Conservation (phyloP, 2,113 vertebrate genomes). For the Antechinus stuartii region DNA sequence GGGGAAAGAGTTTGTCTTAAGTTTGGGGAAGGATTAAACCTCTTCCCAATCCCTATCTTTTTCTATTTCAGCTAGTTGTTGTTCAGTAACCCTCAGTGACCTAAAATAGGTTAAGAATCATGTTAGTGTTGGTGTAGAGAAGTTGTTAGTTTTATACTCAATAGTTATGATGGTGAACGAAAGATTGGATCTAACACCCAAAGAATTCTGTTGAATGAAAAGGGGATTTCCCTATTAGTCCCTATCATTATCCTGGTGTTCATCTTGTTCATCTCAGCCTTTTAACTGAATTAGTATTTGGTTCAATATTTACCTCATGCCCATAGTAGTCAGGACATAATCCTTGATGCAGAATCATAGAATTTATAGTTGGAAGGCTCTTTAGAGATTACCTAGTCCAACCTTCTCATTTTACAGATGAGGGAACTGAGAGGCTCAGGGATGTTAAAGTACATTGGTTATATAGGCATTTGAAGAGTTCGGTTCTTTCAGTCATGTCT, state of each 20-base stretch:
- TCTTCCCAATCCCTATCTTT: slow-evolving; percentile 82
- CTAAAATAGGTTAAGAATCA: not conserved
- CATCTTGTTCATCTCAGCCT: not conserved
- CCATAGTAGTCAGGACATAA: not conserved
- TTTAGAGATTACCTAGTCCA: slow-evolving; percentile 35
- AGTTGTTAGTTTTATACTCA: slow-evolving; percentile 89
- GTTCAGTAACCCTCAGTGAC: not conserved
- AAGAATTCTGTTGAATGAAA: slow-evolving; percentile 72
- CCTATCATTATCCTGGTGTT: not conserved
- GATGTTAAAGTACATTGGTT: too few relatives aligned
- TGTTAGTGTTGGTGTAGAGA: not conserved
- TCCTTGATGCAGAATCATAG: not conserved
- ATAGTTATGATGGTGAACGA: slow-evolving; percentile 86
- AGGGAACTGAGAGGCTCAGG: slow-evolving; percentile 7
- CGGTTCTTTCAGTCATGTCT: too few relatives aligned
- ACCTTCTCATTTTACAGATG: not conserved
- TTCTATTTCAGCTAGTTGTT: slow-evolving; percentile 84
- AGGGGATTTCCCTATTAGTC: slow-evolving; percentile 10
- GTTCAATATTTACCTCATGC: not conserved
- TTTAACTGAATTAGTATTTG: not conserved
- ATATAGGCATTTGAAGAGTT: too few relatives aligned
- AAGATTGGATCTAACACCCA: slow-evolving; percentile 77
- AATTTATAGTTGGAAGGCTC: not conserved
- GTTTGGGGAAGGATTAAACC: slow-evolving; percentile 80
- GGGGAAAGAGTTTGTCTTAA: slow-evolving; percentile 39